Conservation (phyloP, 2,113 vertebrate species). For the Myotis brandtii region DNA sequence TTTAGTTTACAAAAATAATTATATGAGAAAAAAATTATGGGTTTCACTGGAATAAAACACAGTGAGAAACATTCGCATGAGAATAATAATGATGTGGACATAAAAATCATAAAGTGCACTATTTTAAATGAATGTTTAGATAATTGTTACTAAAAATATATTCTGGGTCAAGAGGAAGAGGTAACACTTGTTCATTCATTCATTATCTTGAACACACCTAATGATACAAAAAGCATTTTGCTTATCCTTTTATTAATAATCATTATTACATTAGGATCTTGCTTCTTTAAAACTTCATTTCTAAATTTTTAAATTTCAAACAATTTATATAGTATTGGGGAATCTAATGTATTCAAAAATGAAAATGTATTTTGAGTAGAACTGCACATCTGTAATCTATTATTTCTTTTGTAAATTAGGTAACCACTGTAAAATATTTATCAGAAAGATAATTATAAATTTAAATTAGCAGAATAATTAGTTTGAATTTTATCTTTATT, state of each 20-base stretch:
- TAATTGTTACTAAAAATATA: not conserved
- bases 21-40: not conserved
- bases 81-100: not conserved
- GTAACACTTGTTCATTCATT: not conserved
- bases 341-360: slow-evolving; percentile 8
- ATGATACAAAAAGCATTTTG: not conserved
- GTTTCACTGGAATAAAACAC: not conserved
- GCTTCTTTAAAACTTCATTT: not conserved
- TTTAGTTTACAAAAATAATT: not conserved
- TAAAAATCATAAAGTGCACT: not conserved
- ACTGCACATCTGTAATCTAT: not conserved
- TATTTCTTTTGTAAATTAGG: too few relatives aligned
- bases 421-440: not conserved
- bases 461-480: not conserved
- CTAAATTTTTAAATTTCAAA: not conserved
- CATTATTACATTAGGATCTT: not conserved
- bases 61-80: not conserved
- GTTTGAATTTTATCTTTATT: not conserved
- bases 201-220: not conserved
- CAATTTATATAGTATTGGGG: not conserved
- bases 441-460: not conserved
- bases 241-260: not conserved
- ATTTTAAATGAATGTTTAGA: not conserved
- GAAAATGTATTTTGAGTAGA: not conserved
- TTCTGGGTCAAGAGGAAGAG: not conserved